Base-by-base conservation (phyloP, 2,888 invertebrate genomes). In the Eupithecia subumbrata region DNA sequence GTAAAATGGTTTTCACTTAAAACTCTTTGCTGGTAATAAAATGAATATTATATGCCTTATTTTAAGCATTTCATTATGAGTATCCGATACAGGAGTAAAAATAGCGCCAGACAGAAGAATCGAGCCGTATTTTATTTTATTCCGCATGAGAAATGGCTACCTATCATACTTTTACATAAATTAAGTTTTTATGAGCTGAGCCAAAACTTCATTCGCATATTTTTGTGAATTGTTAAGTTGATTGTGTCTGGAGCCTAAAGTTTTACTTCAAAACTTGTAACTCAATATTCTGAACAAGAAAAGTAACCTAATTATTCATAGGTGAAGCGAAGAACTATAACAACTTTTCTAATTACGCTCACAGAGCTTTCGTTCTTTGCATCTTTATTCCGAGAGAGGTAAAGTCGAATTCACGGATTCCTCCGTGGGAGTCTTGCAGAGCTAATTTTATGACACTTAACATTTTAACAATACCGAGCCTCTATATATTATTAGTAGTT, bases 41-140 rank as follows among this genome's bases (percentile, higher is more conserved):
- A 25, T 14, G n/a, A 25, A 25, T 60, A 22, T 5, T 25, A 60
- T 60, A 60, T 60, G 60, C 60, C 25, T 12, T 60, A 67, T 67
- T 34, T 37, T 40, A 37, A 67, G 18, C 18, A 66, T 22, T 67
- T 4, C 40, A 12, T 67, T 5, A 5, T 68, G 43, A 22, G 25
- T 68, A 40, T 68, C 16, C 18, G 22, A 14, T 40, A 2, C 22
- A 25, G 5, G 2, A 43, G 43, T 68, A 45, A 43, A 67, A 68
- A 68, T 68, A 68, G 14, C 68, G 12, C 68, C 22, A 40, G 68
- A 68, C 68, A 16, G 11, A 43, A 22, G 68, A 43, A 43, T 45
- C 22, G 16, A 40, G 68, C 82, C 83, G 82, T 84, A 84, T 85
- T 81, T 82, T 79, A 79, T 84, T 78, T 79, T 82, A 83, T 84